phyloP scores from a whole-genome alignment of 2,888 invertebrate genomes.

The Octonoba sinensis region DNA sequence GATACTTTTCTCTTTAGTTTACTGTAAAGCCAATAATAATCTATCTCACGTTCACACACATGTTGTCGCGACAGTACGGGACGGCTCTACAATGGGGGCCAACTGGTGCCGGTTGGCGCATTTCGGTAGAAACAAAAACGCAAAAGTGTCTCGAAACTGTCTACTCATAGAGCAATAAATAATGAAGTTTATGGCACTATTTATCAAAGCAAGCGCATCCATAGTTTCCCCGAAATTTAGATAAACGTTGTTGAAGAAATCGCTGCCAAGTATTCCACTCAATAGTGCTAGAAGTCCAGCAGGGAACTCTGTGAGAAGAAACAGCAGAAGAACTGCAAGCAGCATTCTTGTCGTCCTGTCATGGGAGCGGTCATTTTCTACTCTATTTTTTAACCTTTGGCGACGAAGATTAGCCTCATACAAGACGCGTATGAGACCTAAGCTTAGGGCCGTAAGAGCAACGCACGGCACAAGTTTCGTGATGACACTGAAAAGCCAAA shows the following conservation, averaged over 20 bases:
- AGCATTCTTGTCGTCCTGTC: constrained; percentile 92
- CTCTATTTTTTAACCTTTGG: constrained; percentile 64
- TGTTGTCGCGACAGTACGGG: constrained; percentile 59
- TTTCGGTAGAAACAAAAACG: constrained; percentile 78
- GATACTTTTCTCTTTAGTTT: too few relatives aligned
- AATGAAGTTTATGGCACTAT: constrained; percentile 93
- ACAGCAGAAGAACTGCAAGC: constrained; percentile 85
- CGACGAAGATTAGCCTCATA: constrained; percentile 67
- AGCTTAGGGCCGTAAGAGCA: constrained; percentile 79
- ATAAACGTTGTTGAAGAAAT: constrained; percentile 78
- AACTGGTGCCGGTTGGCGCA: constrained; percentile 77
- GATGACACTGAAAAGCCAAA: constrained; percentile 94
- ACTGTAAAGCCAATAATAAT: too few relatives aligned
- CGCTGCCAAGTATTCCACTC: constrained; percentile 81
- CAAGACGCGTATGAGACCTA: constrained; percentile 69
- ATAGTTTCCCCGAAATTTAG: constrained; percentile 79
- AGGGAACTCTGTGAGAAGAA: constrained; percentile 90
- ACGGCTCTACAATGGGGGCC: constrained; percentile 69
- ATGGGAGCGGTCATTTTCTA: constrained; percentile 53
- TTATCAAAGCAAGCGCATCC: constrained; percentile 90
- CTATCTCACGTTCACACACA: constrained; percentile 34
- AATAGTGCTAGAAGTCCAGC: constrained; percentile 81
- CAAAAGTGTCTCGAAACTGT: constrained; percentile 81
- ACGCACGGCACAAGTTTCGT: constrained; percentile 92
- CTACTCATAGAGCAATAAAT: constrained; percentile 94